Evolutionary conservation across 1,140 invertebrate species (phyloP), one percentile per base, ranked within the genome.

Genomic region (Zaprionus camerounensis): DNA sequence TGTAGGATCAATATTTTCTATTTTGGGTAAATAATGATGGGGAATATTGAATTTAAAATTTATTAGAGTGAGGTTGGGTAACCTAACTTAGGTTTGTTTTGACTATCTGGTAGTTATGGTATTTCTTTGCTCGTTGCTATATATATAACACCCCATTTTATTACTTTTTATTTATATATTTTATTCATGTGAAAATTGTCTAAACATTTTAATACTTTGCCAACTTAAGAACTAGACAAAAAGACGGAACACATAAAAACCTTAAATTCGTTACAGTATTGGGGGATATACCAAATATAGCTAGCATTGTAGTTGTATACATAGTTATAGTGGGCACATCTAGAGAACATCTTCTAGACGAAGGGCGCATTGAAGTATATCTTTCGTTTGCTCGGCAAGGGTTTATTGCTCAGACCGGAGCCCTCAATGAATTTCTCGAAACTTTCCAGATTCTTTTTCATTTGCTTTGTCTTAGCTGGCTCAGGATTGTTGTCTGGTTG

Each of bases 331-430:
- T 70, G 13, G 46, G 62, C 49, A 61, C 20, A 62, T 51, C 56
- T 66, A 44, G 62, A 51, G 36, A 71, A 64, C 59, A 12, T 22
- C 11, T 59, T 51, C 58, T 91, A 92, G 64, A 92, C 91, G 71
- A 91, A 92, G 41, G 91, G 91, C 49, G 86, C 91, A 61, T 90
- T 79, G 51, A 92, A 92, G 59, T 91, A 91, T 55, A 91, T 91
- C 64, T 91, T 92, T 13, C 91, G 68, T 78, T 92, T 91, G 70
- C 79, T 80, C 17, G 91, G 90, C 73, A 92, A 79, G 26, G 91
- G 90, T 62, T 92, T 92, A 15, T 72, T 84, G 58, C 78, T 92
- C 26, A 91, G 49, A 5, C 81, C 90, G 0, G 91, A 82, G 11
- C 78, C 79, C 20, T 92, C 90, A 15, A 92, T 91, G 38, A 92